Conservation (phyloP, 2,888 invertebrate species). For the Drosophila paracracens region DNA sequence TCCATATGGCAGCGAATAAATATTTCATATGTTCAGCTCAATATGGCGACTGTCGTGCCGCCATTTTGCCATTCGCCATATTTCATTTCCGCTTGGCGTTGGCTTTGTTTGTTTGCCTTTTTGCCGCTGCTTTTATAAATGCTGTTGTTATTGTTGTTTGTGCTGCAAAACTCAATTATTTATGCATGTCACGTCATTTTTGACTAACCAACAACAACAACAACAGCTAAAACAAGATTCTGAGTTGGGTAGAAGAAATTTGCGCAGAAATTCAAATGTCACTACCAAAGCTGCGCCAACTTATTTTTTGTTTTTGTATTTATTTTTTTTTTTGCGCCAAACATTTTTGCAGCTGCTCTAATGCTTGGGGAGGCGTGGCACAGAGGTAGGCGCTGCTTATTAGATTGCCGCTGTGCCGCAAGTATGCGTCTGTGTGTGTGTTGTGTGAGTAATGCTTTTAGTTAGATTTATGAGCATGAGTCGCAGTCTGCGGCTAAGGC, state of each 20-base stretch:
- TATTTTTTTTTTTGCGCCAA: background rate
- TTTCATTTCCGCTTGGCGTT: conserved; percentile 75
- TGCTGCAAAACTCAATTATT: conserved; percentile 76
- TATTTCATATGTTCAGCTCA: conserved; percentile 53
- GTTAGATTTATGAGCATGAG: conserved; percentile 50
- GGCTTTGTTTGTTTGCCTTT: conserved; percentile 56
- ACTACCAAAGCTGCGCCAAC: conserved; percentile 54
- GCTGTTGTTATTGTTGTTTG: conserved; percentile 17
- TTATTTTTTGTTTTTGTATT: conserved; percentile 7
- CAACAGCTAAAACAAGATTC: conserved; percentile 41
- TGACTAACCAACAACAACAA: conserved; percentile 55
- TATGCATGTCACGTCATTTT: conserved; percentile 80
- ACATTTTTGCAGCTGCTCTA: conserved; percentile 44
- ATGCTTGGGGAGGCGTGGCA: conserved; percentile 24
- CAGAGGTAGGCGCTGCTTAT: conserved; percentile 56
- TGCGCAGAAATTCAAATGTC: conserved; percentile 72
- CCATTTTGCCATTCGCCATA: conserved; percentile 75
- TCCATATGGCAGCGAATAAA: conserved; percentile 51
- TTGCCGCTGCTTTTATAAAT: conserved; percentile 8
- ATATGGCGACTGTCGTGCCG: conserved; percentile 59
- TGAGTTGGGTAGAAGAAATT: conserved; percentile 42
- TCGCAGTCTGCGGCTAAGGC: conserved; percentile 14
- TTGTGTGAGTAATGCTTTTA: conserved; percentile 40
- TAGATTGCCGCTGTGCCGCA: conserved; percentile 46
- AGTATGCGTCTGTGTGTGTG: conserved; percentile 5